A percentile compares a stretch with the other conserved stretches of the same genome.
Evolutionary conservation across 37 sponge, comb jelly and placozoan genomes (phyloP).

Genomic region (Ephydatia muelleri): DNA sequence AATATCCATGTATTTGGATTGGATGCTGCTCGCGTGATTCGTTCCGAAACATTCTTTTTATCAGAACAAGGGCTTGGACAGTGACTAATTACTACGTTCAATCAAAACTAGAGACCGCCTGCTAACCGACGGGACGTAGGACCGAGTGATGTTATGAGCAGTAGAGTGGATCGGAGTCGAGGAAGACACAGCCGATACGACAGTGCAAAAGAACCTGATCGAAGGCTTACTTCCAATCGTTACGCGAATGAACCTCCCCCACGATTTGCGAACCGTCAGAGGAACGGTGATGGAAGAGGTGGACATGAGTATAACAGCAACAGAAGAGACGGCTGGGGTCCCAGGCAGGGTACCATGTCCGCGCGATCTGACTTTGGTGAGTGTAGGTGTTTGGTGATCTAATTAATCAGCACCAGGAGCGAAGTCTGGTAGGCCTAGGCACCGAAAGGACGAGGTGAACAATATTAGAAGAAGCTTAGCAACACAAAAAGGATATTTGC

Average conservation of each 20-base stretch:
- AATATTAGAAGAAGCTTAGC: not conserved
- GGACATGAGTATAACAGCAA: not conserved
- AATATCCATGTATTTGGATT: not conserved
- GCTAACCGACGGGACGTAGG: not conserved
- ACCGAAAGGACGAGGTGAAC: not conserved
- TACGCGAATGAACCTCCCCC: slow-evolving; percentile 53
- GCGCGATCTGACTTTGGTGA: not conserved
- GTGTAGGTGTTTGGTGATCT: not conserved
- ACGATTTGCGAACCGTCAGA: slow-evolving; percentile 55
- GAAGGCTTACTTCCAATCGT: not conserved
- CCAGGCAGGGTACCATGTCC: not conserved
- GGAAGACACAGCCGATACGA: slow-evolving; percentile 38
- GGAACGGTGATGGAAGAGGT: slow-evolving; percentile 26
- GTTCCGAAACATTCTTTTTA: not conserved
- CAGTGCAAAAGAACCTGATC: not conserved
- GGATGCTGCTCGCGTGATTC: not conserved
- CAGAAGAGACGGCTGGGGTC: slow-evolving; percentile 12
- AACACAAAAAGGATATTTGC: not conserved
- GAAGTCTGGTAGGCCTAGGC: not conserved
- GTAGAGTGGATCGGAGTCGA: slow-evolving; percentile 28
- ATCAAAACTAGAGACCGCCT: not conserved
- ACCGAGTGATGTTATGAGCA: slow-evolving; percentile 59
- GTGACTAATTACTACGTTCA: not conserved
- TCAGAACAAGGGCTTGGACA: not conserved
- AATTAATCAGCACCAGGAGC: not conserved